Percentiles rank a stretch among this genome's conserved stretches.
phyloP scores from a whole-genome alignment of 2,888 invertebrate species.

The Norana najaformis region DNA sequence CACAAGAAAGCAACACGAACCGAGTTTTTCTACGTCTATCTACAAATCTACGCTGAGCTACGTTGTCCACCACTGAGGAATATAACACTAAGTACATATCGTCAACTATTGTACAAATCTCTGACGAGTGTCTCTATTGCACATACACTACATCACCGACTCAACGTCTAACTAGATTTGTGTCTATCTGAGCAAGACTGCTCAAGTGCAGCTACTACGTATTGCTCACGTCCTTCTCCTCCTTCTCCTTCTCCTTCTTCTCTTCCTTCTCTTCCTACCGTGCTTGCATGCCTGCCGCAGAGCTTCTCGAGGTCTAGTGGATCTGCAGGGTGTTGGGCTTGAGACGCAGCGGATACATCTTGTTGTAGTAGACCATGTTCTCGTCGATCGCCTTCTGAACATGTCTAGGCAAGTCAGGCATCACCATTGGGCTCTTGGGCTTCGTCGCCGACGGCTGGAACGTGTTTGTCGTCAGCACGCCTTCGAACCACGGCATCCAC shows the following conservation, averaged over 20 bases:
- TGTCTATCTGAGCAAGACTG: neutral
- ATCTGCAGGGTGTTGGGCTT: conserved; percentile 41
- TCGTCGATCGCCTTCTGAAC: conserved; percentile 47
- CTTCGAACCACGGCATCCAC: conserved; percentile 51
- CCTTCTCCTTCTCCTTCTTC: no score
- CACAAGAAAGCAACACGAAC: neutral
- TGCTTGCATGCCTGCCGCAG: neutral
- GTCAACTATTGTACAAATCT: neutral
- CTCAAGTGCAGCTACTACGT: neutral
- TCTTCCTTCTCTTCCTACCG: conserved; percentile 9
- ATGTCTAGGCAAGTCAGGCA: conserved; percentile 46
- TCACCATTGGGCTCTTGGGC: conserved; percentile 44
- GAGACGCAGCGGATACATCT: conserved; percentile 44
- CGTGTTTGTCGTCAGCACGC: conserved; percentile 46
- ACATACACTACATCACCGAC: neutral
- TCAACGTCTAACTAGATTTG: neutral
- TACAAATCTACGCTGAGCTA: neutral
- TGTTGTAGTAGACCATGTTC: conserved; percentile 45
- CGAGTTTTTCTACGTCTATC: neutral
- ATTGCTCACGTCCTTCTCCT: neutral
- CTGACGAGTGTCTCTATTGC: neutral
- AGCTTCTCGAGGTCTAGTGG: conserved; percentile 27
- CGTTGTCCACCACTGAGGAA: neutral
- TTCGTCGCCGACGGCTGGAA: conserved; percentile 49
- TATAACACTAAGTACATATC: neutral